Conservation (phyloP, 1,140 invertebrate genomes). For the Euglossa dilemma region DNA sequence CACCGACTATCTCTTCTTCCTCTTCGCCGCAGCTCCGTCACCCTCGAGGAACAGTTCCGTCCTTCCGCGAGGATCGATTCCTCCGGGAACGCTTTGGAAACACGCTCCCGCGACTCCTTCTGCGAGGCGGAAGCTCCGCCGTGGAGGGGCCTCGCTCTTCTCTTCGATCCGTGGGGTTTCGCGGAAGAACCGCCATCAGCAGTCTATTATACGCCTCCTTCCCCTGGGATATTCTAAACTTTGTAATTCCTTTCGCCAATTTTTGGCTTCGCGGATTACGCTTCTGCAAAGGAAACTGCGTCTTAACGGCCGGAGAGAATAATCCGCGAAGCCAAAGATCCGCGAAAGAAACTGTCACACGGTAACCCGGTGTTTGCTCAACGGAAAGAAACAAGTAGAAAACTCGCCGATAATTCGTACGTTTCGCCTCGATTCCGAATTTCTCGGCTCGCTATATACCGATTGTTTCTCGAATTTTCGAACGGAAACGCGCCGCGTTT, state of each 20-base stretch:
- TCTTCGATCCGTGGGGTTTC: not conserved
- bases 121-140: slow-evolving; percentile 25
- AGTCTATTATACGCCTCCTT: not conserved
- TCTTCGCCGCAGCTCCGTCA: not conserved
- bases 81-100: slow-evolving; percentile 60
- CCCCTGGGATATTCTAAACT: not conserved
- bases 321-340: no score
- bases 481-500: no score
- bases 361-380: no score
- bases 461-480: not conserved
- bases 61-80: slow-evolving; percentile 66
- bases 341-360: no score
- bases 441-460: no score
- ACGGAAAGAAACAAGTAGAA: no score
- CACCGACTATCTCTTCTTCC: slow-evolving; percentile 41
- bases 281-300: no score
- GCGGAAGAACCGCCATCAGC: not conserved
- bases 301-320: no score
- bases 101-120: slow-evolving; percentile 51
- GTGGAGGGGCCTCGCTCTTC: not conserved
- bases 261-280: not conserved
- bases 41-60: slow-evolving; percentile 19
- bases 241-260: not conserved
- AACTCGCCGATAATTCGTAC: no score
- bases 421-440: no score